Evolutionary conservation across 2,797 vertebrate species (phyloP).

Genomic region (Ambastaia sidthimunki): DNA sequence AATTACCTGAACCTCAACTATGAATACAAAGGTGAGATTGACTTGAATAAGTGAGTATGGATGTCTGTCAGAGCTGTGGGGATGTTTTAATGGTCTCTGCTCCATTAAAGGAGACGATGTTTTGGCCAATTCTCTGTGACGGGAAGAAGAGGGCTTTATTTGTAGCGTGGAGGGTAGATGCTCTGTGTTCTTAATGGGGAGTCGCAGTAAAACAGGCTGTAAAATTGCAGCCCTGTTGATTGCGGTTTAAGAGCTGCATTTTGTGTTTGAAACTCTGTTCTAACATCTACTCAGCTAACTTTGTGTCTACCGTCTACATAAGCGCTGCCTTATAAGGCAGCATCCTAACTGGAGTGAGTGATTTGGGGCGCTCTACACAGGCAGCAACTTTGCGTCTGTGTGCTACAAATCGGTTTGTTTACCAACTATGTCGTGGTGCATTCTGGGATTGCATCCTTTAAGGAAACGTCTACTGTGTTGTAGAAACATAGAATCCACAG

Average conservation of each 20-base stretch:
- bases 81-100: conserved; percentile 16
- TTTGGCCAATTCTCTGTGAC: background rate
- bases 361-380: background rate
- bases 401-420: too few relatives aligned
- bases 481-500: too few relatives aligned
- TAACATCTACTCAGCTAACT: background rate
- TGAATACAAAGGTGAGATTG: conserved; percentile 81
- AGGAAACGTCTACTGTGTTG: too few relatives aligned
- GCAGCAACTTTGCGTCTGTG: background rate
- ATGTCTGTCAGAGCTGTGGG: conserved; percentile 16
- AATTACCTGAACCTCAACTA: conserved; percentile 84
- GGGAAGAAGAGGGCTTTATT: background rate
- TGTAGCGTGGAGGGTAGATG: background rate
- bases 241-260: background rate
- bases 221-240: background rate
- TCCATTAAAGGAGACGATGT: background rate
- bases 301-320: background rate
- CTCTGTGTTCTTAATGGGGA: conserved; percentile 2
- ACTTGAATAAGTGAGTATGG: background rate
- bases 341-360: background rate
- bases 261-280: background rate
- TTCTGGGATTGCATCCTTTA: too few relatives aligned
- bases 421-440: too few relatives aligned
- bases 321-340: background rate
- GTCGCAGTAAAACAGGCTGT: background rate